Evolutionary conservation across 2,797 vertebrate genomes (phyloP).

Genomic region (Xiphophorus birchmanni): DNA sequence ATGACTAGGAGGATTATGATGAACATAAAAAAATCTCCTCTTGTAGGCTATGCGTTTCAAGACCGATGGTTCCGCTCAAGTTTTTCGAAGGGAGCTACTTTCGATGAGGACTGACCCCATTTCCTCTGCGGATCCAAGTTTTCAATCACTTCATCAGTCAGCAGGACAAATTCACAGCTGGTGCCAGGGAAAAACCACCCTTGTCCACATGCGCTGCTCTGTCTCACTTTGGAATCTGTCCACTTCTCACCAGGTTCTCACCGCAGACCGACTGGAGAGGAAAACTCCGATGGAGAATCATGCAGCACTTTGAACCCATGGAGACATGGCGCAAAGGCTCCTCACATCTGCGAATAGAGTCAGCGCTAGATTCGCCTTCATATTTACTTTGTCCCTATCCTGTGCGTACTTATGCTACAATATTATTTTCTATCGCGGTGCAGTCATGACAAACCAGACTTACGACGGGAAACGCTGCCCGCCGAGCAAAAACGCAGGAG

Average conservation of each 20-base stretch:
- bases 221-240: slow-evolving; percentile 51
- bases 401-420: slow-evolving; percentile 91
- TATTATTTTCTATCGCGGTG: slow-evolving; percentile 85
- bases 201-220: slow-evolving; percentile 38
- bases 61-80: slow-evolving; percentile 30
- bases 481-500: slow-evolving; percentile 71
- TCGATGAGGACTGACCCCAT: slow-evolving; percentile 8
- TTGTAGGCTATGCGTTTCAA: slow-evolving; percentile 36
- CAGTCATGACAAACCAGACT: slow-evolving; percentile 80
- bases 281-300: slow-evolving; percentile 75
- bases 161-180: slow-evolving; percentile 41
- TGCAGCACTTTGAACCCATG: slow-evolving; percentile 84
- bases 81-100: slow-evolving; percentile 41
- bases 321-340: slow-evolving; percentile 93
- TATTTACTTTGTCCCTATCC: slow-evolving; percentile 90
- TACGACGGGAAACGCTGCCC: slow-evolving; percentile 82
- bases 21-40: slow-evolving; percentile 9
- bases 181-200: slow-evolving; percentile 46
- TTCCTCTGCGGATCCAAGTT: slow-evolving; percentile 43
- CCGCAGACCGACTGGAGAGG: slow-evolving; percentile 52
- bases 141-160: slow-evolving; percentile 39
- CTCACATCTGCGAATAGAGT: slow-evolving; percentile 85
- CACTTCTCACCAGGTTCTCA: slow-evolving; percentile 33
- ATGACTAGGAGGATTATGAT: slow-evolving; percentile 3
- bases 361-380: slow-evolving; percentile 87